phyloP scores from a whole-genome alignment of 2,113 vertebrate species.

The Paradisaea rubra region DNA sequence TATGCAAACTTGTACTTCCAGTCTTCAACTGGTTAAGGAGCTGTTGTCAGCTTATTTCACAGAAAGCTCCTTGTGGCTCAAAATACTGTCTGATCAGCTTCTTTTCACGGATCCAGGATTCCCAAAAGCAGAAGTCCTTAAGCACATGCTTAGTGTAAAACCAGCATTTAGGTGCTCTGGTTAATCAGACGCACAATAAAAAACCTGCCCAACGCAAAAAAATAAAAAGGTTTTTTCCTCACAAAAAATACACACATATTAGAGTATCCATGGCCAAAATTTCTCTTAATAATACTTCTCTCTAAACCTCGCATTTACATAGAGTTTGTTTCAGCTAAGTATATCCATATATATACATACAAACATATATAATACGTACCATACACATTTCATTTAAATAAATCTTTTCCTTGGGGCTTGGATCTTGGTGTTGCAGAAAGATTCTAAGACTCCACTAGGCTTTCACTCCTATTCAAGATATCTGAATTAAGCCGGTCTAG shows the following conservation, averaged over 20 bases:
- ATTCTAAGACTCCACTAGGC: not conserved
- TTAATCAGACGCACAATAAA: not conserved
- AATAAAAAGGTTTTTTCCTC: not conserved
- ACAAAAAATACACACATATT: not conserved
- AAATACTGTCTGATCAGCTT: constrained; percentile 36
- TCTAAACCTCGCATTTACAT: not conserved
- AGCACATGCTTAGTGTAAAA: not conserved
- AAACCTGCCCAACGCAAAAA: not conserved
- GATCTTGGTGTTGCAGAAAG: not conserved
- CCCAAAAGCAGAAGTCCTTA: constrained; percentile 1
- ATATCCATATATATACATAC: not conserved
- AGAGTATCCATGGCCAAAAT: not conserved
- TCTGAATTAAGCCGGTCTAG: not conserved
- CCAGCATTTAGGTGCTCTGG: not conserved
- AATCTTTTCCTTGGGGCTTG: not conserved
- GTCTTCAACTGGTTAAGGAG: constrained; percentile 51
- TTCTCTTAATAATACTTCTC: not conserved
- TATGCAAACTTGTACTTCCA: constrained; percentile 4
- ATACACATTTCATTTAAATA: not conserved
- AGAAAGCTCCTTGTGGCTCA: constrained; percentile 22
- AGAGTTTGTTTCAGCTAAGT: not conserved
- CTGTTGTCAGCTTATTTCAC: constrained; percentile 45
- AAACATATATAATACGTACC: not conserved
- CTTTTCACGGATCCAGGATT: not conserved
- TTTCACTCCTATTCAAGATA: not conserved